Evolutionary conservation across 2,888 invertebrate genomes (phyloP).

Genomic region (Brachypalpus laphriformis): DNA sequence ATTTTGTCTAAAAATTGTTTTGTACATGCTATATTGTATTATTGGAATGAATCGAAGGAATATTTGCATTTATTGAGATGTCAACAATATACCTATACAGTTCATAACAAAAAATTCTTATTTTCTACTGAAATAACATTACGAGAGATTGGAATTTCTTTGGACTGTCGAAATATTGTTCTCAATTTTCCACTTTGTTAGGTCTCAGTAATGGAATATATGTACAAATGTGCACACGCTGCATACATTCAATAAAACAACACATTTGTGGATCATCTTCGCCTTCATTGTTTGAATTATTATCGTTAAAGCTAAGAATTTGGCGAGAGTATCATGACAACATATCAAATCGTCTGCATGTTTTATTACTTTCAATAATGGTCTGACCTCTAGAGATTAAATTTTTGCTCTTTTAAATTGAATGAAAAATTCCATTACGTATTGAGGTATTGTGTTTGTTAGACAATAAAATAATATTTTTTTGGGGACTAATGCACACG

Average conservation of each 20-base stretch:
- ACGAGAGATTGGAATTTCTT: background rate
- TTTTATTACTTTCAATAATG: background rate
- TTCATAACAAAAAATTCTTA: background rate
- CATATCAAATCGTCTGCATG: constrained; percentile 11
- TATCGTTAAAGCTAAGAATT: background rate
- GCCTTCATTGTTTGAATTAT: background rate
- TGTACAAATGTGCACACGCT: background rate
- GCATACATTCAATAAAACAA: background rate
- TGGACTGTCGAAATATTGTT: background rate
- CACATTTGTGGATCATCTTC: background rate
- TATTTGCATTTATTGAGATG: too few species aligned
- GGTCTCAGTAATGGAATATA: constrained; percentile 3
- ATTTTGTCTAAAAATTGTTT: too few species aligned
- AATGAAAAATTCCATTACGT: background rate
- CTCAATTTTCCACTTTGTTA: background rate
- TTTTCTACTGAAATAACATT: background rate
- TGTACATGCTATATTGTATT: too few species aligned
- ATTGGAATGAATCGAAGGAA: too few species aligned
- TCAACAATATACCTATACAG: too few species aligned
- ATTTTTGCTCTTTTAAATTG: background rate
- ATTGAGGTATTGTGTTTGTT: background rate
- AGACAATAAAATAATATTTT: background rate
- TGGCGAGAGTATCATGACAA: background rate
- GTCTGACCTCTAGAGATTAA: background rate
- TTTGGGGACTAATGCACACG: too few species aligned